A percentile compares a stretch with the other conserved stretches of the same genome.
phyloP scores from a whole-genome alignment of 1,140 invertebrate genomes.

The Dermatophagoides farinae region DNA sequence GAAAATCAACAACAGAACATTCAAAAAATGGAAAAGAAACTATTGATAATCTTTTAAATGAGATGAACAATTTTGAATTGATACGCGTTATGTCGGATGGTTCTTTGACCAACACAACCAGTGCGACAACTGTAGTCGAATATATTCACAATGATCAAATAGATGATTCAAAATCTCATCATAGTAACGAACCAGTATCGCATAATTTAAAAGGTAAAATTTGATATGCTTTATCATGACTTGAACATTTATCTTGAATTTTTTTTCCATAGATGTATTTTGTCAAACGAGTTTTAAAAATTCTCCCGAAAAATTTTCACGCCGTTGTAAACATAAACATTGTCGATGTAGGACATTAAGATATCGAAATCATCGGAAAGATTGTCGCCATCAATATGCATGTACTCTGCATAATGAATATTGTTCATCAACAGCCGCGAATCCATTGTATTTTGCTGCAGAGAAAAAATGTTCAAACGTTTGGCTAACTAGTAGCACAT shows the following conservation, averaged over 20 bases:
- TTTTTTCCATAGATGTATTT: neutral
- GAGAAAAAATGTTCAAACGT: neutral
- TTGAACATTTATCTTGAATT: too few relatives aligned
- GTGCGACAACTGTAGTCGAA: constrained; percentile 10
- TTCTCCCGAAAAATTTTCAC: neutral
- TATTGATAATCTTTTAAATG: neutral
- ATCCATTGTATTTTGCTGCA: neutral
- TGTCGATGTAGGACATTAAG: neutral
- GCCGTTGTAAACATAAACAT: constrained; percentile 1
- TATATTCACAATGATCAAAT: constrained; percentile 4
- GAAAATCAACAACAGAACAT: neutral
- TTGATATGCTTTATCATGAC: too few relatives aligned
- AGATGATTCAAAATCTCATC: too few relatives aligned
- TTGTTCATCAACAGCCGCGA: neutral
- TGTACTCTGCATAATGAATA: neutral
- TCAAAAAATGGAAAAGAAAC: neutral
- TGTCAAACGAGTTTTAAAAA: constrained; percentile 5
- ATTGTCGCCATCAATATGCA: neutral
- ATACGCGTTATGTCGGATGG: constrained; percentile 10
- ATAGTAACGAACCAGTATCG: too few relatives aligned
- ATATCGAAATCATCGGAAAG: neutral
- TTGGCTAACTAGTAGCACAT: constrained; percentile 6
- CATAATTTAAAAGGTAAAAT: too few relatives aligned
- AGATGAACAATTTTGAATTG: neutral
- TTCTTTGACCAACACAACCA: constrained; percentile 8